Evolutionary conservation across 1,140 invertebrate species (phyloP).

Genomic region (Pachypsylla venusta): DNA sequence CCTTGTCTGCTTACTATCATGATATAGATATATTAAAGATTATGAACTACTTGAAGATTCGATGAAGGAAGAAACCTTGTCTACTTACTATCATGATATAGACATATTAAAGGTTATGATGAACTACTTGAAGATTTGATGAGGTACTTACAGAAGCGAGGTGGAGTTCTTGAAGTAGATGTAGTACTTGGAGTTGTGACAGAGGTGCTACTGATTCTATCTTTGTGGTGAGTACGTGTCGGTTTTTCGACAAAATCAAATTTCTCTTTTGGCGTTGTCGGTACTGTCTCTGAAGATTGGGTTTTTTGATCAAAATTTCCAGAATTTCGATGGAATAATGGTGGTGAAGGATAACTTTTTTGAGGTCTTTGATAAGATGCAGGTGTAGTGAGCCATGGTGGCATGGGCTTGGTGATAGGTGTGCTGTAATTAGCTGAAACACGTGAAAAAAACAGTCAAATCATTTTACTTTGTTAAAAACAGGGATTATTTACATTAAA

Average conservation of each 20-base stretch:
- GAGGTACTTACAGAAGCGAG: no score
- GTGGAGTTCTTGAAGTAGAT: background rate
- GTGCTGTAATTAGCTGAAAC: background rate
- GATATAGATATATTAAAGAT: no score
- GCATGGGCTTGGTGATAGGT: background rate
- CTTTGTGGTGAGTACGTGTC: background rate
- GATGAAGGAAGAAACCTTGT: no score
- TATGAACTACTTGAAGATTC: no score
- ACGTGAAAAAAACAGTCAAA: background rate
- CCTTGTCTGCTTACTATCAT: no score
- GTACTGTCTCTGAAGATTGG: background rate
- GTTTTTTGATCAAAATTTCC: background rate
- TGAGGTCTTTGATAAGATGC: background rate
- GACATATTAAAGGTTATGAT: no score
- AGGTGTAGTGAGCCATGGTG: background rate
- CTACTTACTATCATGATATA: no score
- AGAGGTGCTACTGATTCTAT: background rate
- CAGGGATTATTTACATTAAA: no score
- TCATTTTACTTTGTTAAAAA: background rate
- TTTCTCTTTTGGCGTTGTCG: background rate
- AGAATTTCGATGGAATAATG: slow-evolving; percentile 4
- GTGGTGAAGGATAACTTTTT: background rate
- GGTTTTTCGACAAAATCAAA: background rate
- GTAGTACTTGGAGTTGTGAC: background rate
- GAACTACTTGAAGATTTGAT: no score